phyloP scores from a whole-genome alignment of 2,797 vertebrate genomes.

The Taenioides sp. region DNA sequence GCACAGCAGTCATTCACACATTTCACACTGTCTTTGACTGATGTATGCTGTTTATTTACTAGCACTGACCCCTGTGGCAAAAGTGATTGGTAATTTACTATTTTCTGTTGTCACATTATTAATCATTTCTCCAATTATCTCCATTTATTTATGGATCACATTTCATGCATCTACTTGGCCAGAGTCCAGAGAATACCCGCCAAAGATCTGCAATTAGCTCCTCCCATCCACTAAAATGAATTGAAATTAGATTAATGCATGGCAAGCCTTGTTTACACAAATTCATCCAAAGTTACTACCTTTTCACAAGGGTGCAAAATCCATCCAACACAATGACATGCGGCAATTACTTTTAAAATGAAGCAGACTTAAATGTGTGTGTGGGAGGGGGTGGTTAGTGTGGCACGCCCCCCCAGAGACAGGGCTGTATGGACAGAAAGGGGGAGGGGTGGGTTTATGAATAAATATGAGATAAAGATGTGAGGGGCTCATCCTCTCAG shows the following conservation, averaged over 20 bases:
- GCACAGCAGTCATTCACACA: conserved; percentile 6
- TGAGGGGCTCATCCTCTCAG: conserved; percentile 23
- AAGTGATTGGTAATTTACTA: neutral
- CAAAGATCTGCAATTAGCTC: neutral
- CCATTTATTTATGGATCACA: neutral
- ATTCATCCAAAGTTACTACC: neutral
- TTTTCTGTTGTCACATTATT: neutral
- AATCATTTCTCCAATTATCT: neutral
- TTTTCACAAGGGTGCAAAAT: conserved; percentile 6
- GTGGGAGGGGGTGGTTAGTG: conserved; percentile 11
- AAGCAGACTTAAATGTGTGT: conserved; percentile 32
- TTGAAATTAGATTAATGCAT: neutral
- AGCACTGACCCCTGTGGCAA: neutral
- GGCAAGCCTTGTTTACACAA: neutral
- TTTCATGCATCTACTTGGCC: neutral
- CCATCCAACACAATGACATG: conserved; percentile 28
- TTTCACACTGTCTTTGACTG: conserved; percentile 11
- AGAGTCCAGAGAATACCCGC: neutral
- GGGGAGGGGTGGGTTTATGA: conserved; percentile 44
- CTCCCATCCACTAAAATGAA: neutral
- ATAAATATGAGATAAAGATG: conserved; percentile 48
- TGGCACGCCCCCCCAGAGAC: conserved; percentile 21
- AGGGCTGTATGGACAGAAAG: neutral
- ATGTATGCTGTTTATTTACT: neutral
- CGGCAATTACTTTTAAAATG: conserved; percentile 49